Base-by-base conservation (phyloP, 2,888 invertebrate genomes). In the Charanyca ferruginea region DNA sequence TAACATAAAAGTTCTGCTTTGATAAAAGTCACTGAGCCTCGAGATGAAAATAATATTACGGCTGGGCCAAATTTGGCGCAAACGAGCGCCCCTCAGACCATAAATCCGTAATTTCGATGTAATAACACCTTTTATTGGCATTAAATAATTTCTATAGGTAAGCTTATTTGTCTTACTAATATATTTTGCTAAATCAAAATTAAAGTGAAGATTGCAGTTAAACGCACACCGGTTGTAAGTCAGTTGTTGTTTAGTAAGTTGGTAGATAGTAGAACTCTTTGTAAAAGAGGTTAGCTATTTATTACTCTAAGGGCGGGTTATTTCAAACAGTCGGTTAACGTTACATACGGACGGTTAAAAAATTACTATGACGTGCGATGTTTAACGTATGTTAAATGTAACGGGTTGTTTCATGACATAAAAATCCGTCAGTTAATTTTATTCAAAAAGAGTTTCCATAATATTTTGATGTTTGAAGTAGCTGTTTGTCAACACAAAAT, bases 81-180 rank as follows among this genome's bases (percentile, higher is more conserved):
- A 76, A 63, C 57, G 59, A 63, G 47, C 62, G 41, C 55, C 55
- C 32, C 55, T 49, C 44, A 44, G 8, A 63, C 52, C 57, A 53
- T 67, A 57, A 77, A 79, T 63, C 65, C 41, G 48, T 77, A 60
- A 65, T 65, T 67, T 59, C 18, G 41, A 60, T 68, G 61, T 73
- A 67, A 71, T 79, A 71, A 54, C 57, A 63, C 47, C 18, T 77
- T 75, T 75, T 71, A 77, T 59, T 61, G 63, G 41, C 49, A 35
- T 79, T 58, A 66, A 66, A 77, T 70, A 47, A 41, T 71, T 67
- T 59, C 13, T 54, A 5, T 60, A 42, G 8, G 51, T 51, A 60
- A n/a, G n/a, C n/a, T 48, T 54, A 58, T 32, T 44, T 61, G n/a
- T n/a, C n/a, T 54, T 23, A 49, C 42, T 44, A n/a, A 42, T 38